Evolutionary conservation across 2,113 vertebrate genomes (phyloP), one percentile per base, ranked within the genome.

Genomic region (Saguinus midas): DNA sequence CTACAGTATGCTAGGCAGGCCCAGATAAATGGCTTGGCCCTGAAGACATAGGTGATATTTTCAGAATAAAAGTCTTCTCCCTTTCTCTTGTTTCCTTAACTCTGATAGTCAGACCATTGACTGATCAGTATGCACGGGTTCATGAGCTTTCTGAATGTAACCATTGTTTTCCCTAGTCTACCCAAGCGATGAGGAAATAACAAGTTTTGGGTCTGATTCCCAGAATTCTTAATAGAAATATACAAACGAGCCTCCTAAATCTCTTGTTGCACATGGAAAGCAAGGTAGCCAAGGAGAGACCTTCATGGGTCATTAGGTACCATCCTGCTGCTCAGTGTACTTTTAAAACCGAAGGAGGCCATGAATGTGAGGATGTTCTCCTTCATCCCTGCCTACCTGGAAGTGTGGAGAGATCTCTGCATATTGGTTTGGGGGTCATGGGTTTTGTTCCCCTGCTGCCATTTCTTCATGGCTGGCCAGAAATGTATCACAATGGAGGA

Each of bases 171-270:
- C 16, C 3, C 6, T 7, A 17, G 55, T 91, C 73, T 78, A n/a
- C 50, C 2, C 20, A 40, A 25, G 4, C 66, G 66, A 58, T 86
- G 18, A 73, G 64, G 48, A 96, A 80, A 83, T 84, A 32, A 20
- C 66, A 75, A 48, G 3, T 78, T 84, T 80, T 21, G 76, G 6
- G 17, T 68, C 57, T 84, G 75, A 86, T 35, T 94, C 29, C 7
- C 50, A 95, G 84, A 76, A 87, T 90, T 94, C 70, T 32, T 75
- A 21, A 73, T 80, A 57, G 50, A 93, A 70, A 82, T 88, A 50
- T 8, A 70, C 16, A 35, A 52, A 20, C 1, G 7, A 84, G 23
- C 9, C 40, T 37, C 66, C 29, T 52, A 23, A 45, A 8, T 21
- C 57, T 88, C 45, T 66, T 11, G 1, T 55, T 58, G 29, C 61